phyloP scores from a whole-genome alignment of 1,140 invertebrate genomes.

The Drosophila leontia region DNA sequence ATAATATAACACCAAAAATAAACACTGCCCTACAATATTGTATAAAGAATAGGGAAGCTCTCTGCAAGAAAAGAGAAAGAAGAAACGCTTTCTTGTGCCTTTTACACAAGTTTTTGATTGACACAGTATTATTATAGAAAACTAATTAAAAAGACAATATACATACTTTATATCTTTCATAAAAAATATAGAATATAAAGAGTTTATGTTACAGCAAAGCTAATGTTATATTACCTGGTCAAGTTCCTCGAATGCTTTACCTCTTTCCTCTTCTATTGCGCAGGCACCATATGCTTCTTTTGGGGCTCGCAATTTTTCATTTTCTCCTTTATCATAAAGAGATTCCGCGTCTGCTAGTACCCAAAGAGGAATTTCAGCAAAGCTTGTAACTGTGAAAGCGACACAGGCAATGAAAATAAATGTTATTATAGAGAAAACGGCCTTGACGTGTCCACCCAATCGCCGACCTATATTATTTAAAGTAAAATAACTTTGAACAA shows the following conservation, averaged over 20 bases:
- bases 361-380: slow-evolving; percentile 93
- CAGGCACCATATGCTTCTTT: slow-evolving; percentile 3
- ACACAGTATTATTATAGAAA: too few species aligned
- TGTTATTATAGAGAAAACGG: slow-evolving; percentile 95
- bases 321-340: slow-evolving; percentile 25
- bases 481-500: neutral
- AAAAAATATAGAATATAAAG: too few species aligned
- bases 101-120: too few species aligned
- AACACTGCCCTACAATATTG: too few species aligned
- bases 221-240: slow-evolving; percentile 1
- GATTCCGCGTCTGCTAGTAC: slow-evolving; percentile 75
- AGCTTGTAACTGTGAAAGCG: slow-evolving; percentile 92
- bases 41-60: too few species aligned
- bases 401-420: slow-evolving; percentile 94
- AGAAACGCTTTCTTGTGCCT: too few species aligned
- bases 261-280: neutral
- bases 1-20: too few species aligned
- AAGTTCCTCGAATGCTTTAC: neutral
- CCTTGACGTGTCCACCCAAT: slow-evolving; percentile 94
- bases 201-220: neutral
- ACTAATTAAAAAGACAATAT: too few species aligned
- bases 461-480: slow-evolving; percentile 77
- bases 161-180: too few species aligned
- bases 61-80: too few species aligned
- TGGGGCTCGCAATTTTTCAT: neutral